Percentiles rank a stretch among this genome's conserved stretches.
Evolutionary conservation across 2,113 vertebrate species (phyloP).

Genomic region (Natator depressus): DNA sequence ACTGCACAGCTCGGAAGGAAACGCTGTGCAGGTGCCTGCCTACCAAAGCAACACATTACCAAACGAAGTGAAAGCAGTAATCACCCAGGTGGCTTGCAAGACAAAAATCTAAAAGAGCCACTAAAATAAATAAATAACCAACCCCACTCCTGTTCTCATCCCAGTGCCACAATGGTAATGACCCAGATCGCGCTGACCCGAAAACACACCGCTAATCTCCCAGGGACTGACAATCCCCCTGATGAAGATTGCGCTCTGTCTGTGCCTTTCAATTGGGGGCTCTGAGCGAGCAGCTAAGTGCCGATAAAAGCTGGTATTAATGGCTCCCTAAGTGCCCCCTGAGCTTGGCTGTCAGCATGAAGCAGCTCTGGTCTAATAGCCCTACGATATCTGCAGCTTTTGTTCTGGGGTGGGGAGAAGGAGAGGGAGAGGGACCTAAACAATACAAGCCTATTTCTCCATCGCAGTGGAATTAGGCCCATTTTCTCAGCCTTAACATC

Average conservation of each 20-base stretch:
- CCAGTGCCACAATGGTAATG: neutral
- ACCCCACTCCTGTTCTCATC: neutral
- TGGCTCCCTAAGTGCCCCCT: neutral
- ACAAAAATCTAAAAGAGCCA: conserved; percentile 19
- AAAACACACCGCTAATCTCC: neutral
- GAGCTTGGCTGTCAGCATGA: neutral
- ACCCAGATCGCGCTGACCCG: neutral
- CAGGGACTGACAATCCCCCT: neutral
- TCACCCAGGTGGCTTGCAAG: neutral
- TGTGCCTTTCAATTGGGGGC: neutral
- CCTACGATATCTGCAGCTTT: conserved; percentile 13
- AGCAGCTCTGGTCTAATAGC: neutral
- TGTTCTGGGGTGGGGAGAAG: neutral
- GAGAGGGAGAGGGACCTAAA: neutral
- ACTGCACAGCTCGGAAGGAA: neutral
- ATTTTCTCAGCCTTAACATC: conserved; percentile 64
- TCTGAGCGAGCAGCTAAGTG: neutral
- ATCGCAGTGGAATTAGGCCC: conserved; percentile 37
- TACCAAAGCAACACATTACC: neutral
- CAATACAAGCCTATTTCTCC: conserved; percentile 11
- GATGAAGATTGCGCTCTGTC: neutral
- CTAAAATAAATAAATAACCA: neutral
- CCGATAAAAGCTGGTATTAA: conserved; percentile 26
- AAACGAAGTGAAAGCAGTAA: neutral
- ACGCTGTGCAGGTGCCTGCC: neutral